These are phyloP conservation scores for Notocelia uddmanniana DNA, from an alignment of 2,888 invertebrate genomes.

Conservation along the genomic window DNA sequence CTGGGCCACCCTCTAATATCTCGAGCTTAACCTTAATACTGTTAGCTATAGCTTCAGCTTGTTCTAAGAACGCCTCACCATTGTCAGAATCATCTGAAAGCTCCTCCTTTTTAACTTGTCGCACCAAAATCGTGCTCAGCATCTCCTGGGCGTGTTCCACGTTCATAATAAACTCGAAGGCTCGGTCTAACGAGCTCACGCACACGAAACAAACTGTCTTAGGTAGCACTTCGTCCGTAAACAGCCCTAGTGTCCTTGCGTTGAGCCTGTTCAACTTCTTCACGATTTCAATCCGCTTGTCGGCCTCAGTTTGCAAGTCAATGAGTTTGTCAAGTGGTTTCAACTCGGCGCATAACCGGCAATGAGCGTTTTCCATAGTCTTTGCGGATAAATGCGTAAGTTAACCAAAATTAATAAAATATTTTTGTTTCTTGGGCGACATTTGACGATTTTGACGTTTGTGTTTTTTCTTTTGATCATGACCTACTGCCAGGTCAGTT, in stretches of 20 bases:
- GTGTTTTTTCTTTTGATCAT: constrained; percentile 29
- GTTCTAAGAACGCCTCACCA: constrained; percentile 23
- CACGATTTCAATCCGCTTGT: constrained; percentile 36
- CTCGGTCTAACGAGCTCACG: constrained; percentile 35
- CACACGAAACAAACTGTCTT: constrained; percentile 46
- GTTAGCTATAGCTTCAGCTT: constrained; percentile 2
- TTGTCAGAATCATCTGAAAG: constrained; percentile 33
- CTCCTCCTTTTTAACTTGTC: constrained; percentile 36
- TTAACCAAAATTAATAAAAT: constrained; percentile 32
- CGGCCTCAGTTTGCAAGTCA: constrained; percentile 37
- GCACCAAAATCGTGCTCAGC: constrained; percentile 31
- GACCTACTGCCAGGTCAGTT: constrained; percentile 14
- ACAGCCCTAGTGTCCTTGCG: constrained; percentile 34
- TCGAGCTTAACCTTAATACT: constrained; percentile 31
- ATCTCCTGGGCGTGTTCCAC: constrained; percentile 43
- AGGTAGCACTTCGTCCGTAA: constrained; percentile 37
- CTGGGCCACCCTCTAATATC: constrained; percentile 27
- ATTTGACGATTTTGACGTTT: constrained; percentile 43
- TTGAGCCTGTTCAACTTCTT: constrained; percentile 34
- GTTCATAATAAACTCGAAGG: constrained; percentile 40
- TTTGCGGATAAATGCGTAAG: constrained; percentile 8
- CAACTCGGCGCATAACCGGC: constrained; percentile 70
- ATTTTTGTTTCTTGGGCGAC: constrained; percentile 35
- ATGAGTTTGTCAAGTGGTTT: constrained; percentile 46
- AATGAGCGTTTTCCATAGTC: constrained; percentile 49